phyloP scores from a whole-genome alignment of 2,113 vertebrate species.

The Felis chaus region DNA sequence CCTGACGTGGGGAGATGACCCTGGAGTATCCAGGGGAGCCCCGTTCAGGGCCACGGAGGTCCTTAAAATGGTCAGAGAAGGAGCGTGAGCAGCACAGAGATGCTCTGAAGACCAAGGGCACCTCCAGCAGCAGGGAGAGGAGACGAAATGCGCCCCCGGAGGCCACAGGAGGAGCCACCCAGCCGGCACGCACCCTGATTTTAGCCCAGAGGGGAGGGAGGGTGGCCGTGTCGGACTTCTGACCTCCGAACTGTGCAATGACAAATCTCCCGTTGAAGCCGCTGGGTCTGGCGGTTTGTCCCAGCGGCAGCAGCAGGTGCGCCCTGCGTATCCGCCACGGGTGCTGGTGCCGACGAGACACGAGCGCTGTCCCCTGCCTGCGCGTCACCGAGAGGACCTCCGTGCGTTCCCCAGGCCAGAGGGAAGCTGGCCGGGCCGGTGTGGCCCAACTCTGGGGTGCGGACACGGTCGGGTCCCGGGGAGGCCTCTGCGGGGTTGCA shows the following conservation, averaged over 20 bases:
- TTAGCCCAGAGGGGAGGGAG: not conserved
- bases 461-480: no score
- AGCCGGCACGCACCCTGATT: fast-evolving
- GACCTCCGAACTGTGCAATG: not conserved
- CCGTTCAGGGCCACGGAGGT: not conserved
- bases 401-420: not conserved
- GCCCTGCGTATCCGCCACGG: no score
- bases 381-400: fast-evolving
- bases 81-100: not conserved
- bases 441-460: not conserved
- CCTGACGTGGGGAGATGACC: no score
- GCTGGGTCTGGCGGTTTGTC: no score
- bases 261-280: not conserved
- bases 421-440: not conserved
- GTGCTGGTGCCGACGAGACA: not conserved
- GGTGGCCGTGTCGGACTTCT: not conserved
- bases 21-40: not conserved
- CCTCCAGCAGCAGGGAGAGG: not conserved
- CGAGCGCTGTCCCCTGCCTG: not conserved
- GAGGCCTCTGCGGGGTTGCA: no score
- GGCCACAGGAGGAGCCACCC: no score
- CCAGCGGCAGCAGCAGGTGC: not conserved
- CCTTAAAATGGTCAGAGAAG: not conserved
- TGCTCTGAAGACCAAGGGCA: not conserved
- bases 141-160: fast-evolving